Evolutionary conservation across 2,888 invertebrate species (phyloP), one percentile per base, ranked within the genome.

Genomic region (Andrena dorsata): DNA sequence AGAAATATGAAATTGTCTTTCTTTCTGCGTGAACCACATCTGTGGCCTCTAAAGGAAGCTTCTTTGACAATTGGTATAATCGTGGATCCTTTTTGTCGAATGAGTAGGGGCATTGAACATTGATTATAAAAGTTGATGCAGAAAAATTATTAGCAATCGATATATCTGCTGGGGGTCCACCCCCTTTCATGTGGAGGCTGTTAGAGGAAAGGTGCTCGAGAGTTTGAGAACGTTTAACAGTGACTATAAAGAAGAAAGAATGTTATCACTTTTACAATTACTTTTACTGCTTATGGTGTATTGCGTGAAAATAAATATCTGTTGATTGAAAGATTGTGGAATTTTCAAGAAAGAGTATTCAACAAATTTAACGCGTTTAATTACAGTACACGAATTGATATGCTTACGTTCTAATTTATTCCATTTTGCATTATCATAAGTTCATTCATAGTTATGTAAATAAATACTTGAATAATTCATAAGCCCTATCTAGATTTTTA

Each of bases 121-220:
- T 20, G 4, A 23, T 56, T 8, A 56, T 56, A 10, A 26, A 16
- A 51, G n/a, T 10, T 13, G 56, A 58, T 63, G 41, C 28, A 70
- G 82, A 83, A 83, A 73, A 82, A 83, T 83, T 82, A 83, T 82
- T 82, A 77, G 77, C 76, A 73, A 41, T 69, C 28, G 35, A 81
- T 74, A 53, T 74, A 65, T 51, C 61, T 64, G 4, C 32, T 2
- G 30, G 28, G 47, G 53, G 28, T 61, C 20, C 20, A 71, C 53
- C 47, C 49, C 16, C 35, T 16, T 5, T 2, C 53, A 16, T 26
- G 65, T 61, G 49, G 51, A 66, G 28, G 28, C 30, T 41, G 56
- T n/a, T 41, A 26, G 8, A 20, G 49, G n/a, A 60, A 49, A 28
- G 7, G 32, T 49, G 63, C 41, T 70, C n/a, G 26, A 30, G 10